phyloP scores from a whole-genome alignment of 2,888 invertebrate species.

The Dromius quadrimaculatus region DNA sequence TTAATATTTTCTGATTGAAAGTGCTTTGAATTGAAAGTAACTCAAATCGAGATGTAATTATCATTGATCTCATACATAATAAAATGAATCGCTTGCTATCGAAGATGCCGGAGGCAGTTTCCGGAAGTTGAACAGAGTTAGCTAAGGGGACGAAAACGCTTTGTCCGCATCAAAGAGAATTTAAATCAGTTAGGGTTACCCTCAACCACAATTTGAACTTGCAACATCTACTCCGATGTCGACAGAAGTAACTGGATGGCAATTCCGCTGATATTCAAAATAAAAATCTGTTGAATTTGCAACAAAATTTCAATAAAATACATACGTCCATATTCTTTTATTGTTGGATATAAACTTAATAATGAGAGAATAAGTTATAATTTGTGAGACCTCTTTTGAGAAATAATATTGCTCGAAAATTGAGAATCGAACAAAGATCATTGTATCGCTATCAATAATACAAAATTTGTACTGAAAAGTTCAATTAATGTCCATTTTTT shows the following conservation, averaged over 20 bases:
- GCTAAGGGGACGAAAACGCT: constrained; percentile 23
- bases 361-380: too few species aligned
- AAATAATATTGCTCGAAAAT: too few species aligned
- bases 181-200: constrained; percentile 49
- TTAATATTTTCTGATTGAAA: too few species aligned
- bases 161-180: constrained; percentile 52
- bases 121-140: constrained; percentile 7
- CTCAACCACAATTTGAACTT: neutral
- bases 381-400: too few species aligned
- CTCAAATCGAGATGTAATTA: constrained; percentile 15
- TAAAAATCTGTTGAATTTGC: too few species aligned
- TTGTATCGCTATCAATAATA: too few species aligned
- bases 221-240: too few species aligned
- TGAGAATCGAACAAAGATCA: too few species aligned
- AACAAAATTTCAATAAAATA: constrained; percentile 13
- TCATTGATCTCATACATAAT: constrained; percentile 31
- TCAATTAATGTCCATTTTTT: too few species aligned
- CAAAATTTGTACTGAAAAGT: too few species aligned
- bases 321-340: too few species aligned
- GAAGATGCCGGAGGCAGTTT: constrained; percentile 9
- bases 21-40: neutral
- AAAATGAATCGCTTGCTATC: constrained; percentile 26
- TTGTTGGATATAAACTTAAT: too few species aligned
- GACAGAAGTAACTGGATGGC: neutral
- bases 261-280: neutral